phyloP scores from a whole-genome alignment of 1,140 invertebrate species.

The Leptopilina clavipes region DNA sequence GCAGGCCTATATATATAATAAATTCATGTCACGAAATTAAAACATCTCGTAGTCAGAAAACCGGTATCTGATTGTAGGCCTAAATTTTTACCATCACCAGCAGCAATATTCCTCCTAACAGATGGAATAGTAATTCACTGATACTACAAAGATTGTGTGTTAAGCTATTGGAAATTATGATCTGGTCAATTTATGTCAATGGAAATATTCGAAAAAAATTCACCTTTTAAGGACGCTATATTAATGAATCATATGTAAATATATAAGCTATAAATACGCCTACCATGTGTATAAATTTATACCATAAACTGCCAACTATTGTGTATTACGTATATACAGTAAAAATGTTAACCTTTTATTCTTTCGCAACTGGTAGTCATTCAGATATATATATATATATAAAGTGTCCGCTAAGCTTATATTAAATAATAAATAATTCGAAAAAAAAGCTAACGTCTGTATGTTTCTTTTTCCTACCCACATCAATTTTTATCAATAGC shows the following conservation, averaged over 20 bases:
- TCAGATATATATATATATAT: neutral
- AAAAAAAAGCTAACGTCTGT: neutral
- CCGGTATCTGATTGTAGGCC: constrained; percentile 28
- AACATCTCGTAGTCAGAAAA: constrained; percentile 14
- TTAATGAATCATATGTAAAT: too few species aligned
- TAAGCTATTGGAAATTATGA: neutral
- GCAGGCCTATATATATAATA: neutral
- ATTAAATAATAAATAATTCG: neutral
- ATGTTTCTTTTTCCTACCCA: neutral
- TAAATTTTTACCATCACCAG: constrained; percentile 11
- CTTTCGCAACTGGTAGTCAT: neutral
- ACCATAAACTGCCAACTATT: neutral
- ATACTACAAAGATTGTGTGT: too few species aligned
- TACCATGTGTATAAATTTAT: neutral
- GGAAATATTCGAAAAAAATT: too few species aligned
- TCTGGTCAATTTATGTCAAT: too few species aligned
- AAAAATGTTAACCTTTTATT: neutral
- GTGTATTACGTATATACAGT: neutral
- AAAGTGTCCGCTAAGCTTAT: constrained; percentile 3
- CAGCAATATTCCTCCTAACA: neutral
- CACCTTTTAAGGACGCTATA: too few species aligned
- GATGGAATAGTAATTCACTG: neutral
- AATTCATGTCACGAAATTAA: constrained; percentile 20
- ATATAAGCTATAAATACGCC: neutral
- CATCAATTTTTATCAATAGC: constrained; percentile 1